Base-by-base conservation (phyloP, 2,113 vertebrate species). In the Mirza zaza region DNA sequence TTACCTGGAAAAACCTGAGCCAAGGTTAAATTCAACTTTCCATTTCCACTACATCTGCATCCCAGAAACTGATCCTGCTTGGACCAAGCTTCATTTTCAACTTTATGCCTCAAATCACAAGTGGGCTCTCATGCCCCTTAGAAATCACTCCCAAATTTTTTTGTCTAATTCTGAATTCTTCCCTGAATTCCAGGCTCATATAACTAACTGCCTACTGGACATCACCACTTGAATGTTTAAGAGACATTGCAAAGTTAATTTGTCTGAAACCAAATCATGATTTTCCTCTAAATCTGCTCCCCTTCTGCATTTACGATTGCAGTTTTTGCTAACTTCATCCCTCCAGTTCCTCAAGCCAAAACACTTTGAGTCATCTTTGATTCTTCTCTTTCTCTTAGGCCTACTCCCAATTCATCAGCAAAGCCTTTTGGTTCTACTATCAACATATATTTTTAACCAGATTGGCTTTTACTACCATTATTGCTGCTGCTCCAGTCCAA, bases 201-300 rank as follows among this genome's bases (percentile, higher is more conserved):
- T 57, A 48, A 20, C 50, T 42, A 63, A 52, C 76, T 76, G 20
- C 23, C n/a, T 85, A 85, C 7, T 89, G 29, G n/a, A 61, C 48
- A 85, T 68, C 5, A 65, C 8, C 18, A 73, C 82, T 89, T 75
- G 11, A 84, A 67, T 67, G 20, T 14, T 29, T 77, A 79, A 52
- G 9, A 27, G 9, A 15, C 2, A 79, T 90, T 11, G 83, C 61
- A 94, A 92, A 83, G 89, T 93, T 95, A 75, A 71, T 86, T 95
- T 71, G 27, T 89, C 39, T 36, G 29, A 95, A 94, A 87, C 52
- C 55, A 88, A 86, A 59, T 45, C 42, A 39, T 7, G 6, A 67
- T 71, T 92, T 94, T 50, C 32, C 61, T 36, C 21, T 79, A 86
- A 86, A 77, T 87, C 18, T 39, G 15, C 36, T 91, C 42, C 90